A percentile compares a stretch with the other conserved stretches of the same genome.
These are phyloP conservation scores for Phasia obesa DNA, from an alignment of 2,888 invertebrate genomes.

Conservation along the genomic window DNA sequence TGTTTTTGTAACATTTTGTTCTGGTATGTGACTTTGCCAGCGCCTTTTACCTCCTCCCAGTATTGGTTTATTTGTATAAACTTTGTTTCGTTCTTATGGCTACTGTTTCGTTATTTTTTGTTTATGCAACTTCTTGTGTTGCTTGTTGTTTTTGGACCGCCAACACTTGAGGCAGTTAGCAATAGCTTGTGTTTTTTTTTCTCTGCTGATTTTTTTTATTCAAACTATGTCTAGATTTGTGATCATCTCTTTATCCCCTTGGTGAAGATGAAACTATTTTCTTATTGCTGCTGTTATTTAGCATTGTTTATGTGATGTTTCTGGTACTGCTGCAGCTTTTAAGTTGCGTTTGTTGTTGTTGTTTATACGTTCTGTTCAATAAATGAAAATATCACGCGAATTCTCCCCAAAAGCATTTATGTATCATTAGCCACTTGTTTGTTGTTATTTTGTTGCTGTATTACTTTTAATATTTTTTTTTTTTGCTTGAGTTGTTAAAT, in stretches of 20 bases:
- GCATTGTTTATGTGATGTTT: conserved; percentile 36
- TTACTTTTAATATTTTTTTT: conserved; percentile 1
- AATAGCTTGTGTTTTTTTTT: conserved; percentile 12
- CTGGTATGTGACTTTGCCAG: conserved; percentile 53
- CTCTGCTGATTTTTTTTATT: conserved; percentile 17
- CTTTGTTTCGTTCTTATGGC: conserved; percentile 64
- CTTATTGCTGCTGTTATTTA: conserved; percentile 42
- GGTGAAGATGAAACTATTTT: conserved; percentile 57
- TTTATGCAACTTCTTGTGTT: background rate
- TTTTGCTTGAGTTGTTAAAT: conserved; percentile 22
- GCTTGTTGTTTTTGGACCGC: conserved; percentile 48
- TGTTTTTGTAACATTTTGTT: conserved; percentile 29
- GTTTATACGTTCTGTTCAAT: conserved; percentile 65
- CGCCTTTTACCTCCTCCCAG: conserved; percentile 43
- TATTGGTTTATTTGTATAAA: conserved; percentile 62
- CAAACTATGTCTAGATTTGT: conserved; percentile 56
- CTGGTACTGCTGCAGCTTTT: conserved; percentile 33
- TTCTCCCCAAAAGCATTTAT: conserved; percentile 70
- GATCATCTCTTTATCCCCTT: conserved; percentile 58
- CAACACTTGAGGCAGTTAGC: conserved; percentile 66
- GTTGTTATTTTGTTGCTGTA: conserved; percentile 50
- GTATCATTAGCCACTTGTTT: conserved; percentile 72
- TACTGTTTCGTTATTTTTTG: conserved; percentile 62
- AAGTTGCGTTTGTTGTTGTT: conserved; percentile 41
- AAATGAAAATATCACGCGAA: conserved; percentile 74